phyloP scores from a whole-genome alignment of 2,888 invertebrate genomes.

The Euclidia mi region DNA sequence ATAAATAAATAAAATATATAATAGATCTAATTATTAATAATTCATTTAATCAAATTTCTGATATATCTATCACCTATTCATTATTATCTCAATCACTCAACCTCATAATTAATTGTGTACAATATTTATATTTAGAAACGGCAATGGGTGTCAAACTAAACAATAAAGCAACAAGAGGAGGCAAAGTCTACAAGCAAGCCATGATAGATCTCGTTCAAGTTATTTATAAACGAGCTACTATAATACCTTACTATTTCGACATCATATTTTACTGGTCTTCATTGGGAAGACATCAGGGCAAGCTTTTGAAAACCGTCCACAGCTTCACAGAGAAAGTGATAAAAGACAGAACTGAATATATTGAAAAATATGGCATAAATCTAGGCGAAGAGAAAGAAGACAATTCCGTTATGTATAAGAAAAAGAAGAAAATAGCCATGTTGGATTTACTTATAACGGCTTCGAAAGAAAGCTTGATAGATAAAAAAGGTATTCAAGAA shows the following conservation, averaged over 20 bases:
- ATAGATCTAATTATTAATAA: too few species aligned
- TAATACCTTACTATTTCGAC: slow-evolving; percentile 52
- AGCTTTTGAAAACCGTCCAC: slow-evolving; percentile 82
- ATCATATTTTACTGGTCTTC: slow-evolving; percentile 82
- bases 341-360: slow-evolving; percentile 72
- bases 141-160: slow-evolving; percentile 91
- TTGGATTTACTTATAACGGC: slow-evolving; percentile 91
- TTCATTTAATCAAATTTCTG: too few species aligned
- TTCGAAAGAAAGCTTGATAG: slow-evolving; percentile 86
- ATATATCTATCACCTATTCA: too few species aligned
- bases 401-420: slow-evolving; percentile 27
- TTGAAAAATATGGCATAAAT: slow-evolving; percentile 27
- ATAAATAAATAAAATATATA: too few species aligned
- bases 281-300: slow-evolving; percentile 82
- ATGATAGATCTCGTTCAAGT: too few species aligned
- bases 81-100: too few species aligned
- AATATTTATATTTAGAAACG: slow-evolving; percentile 71
- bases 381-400: slow-evolving; percentile 65
- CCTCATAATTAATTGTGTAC: background rate
- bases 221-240: too few species aligned
- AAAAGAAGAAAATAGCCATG: slow-evolving; percentile 86
- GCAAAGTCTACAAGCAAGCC: slow-evolving; percentile 51
- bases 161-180: slow-evolving; percentile 81
- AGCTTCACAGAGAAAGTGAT: slow-evolving; percentile 90
- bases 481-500: slow-evolving; percentile 91